These are phyloP conservation scores for Eupithecia tripunctaria DNA, from an alignment of 2,888 invertebrate species.

Conservation along the genomic window DNA sequence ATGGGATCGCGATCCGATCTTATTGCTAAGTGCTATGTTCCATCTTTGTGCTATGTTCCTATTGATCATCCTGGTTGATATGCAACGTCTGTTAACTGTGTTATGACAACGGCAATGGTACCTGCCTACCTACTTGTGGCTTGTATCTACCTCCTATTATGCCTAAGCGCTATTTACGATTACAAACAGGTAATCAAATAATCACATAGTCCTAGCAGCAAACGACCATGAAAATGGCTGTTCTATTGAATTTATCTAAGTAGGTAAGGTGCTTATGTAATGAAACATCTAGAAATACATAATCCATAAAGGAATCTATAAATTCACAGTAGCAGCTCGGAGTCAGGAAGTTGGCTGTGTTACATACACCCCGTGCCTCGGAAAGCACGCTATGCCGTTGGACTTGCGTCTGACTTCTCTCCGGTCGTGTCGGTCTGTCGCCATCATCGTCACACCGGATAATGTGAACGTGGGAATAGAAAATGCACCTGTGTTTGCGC, in stretches of 20 bases:
- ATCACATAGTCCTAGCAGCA: background rate
- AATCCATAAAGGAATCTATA: too few species aligned
- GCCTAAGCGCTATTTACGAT: background rate
- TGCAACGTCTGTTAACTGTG: background rate
- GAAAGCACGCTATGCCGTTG: too few species aligned
- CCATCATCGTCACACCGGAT: too few species aligned
- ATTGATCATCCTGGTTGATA: background rate
- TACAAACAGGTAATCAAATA: constrained; percentile 4
- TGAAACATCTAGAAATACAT: background rate
- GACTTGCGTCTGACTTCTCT: too few species aligned
- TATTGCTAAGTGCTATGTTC: background rate
- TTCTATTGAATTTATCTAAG: constrained; percentile 1
- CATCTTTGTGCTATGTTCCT: background rate
- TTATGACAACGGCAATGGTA: background rate
- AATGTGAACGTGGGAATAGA: too few species aligned
- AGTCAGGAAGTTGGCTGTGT: too few species aligned
- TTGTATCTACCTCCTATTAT: background rate
- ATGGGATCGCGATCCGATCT: too few species aligned
- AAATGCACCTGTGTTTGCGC: too few species aligned
- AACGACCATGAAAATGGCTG: background rate
- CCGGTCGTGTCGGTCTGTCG: too few species aligned
- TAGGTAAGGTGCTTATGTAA: too few species aligned
- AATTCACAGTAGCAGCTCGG: too few species aligned
- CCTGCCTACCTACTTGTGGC: background rate
- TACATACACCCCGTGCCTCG: too few species aligned